These are phyloP conservation scores for Nomada ruficornis DNA, from an alignment of 2,888 invertebrate genomes.

Conservation along the genomic window DNA sequence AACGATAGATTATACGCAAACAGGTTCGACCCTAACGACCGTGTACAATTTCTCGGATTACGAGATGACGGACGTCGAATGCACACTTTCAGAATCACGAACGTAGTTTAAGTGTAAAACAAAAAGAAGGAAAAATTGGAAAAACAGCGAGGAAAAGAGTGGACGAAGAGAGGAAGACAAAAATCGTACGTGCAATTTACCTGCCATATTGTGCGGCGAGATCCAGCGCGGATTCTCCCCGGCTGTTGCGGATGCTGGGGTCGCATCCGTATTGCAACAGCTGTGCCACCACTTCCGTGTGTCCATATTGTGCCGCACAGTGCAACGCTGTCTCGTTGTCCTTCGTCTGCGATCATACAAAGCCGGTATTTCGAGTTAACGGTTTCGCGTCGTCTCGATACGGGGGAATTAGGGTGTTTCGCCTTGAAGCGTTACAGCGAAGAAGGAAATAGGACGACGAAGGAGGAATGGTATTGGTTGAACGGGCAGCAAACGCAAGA, in stretches of 20 bases:
- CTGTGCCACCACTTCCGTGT: conserved; percentile 92
- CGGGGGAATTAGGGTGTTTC: not conserved
- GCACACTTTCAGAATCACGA: conserved; percentile 2
- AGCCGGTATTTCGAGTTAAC: conserved; percentile 48
- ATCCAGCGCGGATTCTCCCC: conserved; percentile 96
- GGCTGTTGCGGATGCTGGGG: conserved; percentile 93
- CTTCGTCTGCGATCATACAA: conserved; percentile 87
- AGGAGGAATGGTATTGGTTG: not conserved
- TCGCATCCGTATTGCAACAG: conserved; percentile 94
- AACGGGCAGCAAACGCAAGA: no score
- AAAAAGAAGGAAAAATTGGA: not conserved
- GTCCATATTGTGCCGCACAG: conserved; percentile 97
- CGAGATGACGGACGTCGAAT: not conserved
- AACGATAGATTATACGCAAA: conserved; percentile 26
- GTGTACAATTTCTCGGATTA: not conserved
- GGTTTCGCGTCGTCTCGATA: conserved; percentile 27
- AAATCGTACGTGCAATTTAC: conserved; percentile 84
- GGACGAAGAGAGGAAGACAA: conserved; percentile 29
- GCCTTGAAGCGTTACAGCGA: not conserved
- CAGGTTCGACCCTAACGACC: not conserved
- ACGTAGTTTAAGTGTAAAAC: not conserved
- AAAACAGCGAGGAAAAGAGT: not conserved
- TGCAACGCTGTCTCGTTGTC: conserved; percentile 97
- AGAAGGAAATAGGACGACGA: not conserved
- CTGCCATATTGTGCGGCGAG: conserved; percentile 96